Evolutionary conservation across 2,797 vertebrate genomes (phyloP).

Genomic region (Liasis olivaceus): DNA sequence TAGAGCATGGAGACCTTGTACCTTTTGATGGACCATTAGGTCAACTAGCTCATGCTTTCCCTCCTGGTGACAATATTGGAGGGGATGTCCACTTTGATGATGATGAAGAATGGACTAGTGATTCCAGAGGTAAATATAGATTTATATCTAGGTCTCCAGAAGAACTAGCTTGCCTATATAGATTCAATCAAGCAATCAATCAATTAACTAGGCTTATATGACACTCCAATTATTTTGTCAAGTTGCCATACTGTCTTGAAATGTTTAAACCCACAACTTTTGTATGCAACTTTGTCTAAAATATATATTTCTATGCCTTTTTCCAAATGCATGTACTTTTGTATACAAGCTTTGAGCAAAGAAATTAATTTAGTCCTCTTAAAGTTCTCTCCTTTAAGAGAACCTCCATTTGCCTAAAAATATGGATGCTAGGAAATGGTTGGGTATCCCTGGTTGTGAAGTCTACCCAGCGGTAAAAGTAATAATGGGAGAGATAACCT

Average conservation of each 20-base stretch:
- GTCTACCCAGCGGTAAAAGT: background rate
- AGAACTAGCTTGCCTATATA: background rate
- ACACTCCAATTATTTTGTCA: background rate
- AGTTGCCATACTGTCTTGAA: background rate
- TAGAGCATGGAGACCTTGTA: conserved; percentile 23
- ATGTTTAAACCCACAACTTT: background rate
- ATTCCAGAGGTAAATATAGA: conserved; percentile 2
- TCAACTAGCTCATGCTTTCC: conserved; percentile 17
- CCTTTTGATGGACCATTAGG: conserved; percentile 21
- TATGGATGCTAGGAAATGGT: background rate
- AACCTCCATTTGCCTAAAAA: background rate
- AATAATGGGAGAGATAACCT: background rate
- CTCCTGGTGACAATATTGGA: conserved; percentile 12
- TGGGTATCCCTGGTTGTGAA: background rate
- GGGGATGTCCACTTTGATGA: conserved; percentile 36
- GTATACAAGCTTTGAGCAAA: background rate
- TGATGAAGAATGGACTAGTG: conserved; percentile 41
- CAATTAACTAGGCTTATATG: background rate
- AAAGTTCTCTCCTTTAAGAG: background rate
- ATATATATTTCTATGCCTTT: background rate
- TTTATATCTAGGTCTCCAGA: background rate
- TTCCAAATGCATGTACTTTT: background rate
- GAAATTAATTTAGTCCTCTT: background rate
- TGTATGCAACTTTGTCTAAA: background rate
- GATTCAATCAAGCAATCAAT: background rate